Evolutionary conservation across 2,797 vertebrate genomes (phyloP).

Genomic region (Diceros bicornis): DNA sequence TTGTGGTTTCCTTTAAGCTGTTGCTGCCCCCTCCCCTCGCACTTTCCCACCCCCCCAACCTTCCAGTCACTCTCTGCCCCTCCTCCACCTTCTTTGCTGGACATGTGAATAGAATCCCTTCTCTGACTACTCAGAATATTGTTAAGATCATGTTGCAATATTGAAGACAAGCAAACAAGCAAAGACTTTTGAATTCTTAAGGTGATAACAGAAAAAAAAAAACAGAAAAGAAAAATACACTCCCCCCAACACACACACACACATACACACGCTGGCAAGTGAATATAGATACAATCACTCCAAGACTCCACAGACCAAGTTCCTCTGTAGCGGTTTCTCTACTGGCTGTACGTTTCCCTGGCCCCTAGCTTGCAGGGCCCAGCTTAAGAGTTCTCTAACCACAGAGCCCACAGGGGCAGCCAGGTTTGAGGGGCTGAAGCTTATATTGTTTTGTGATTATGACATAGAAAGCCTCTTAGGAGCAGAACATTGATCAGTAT

Average conservation of each 20-base stretch:
- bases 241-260: fast-evolving
- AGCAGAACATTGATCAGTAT: neutral
- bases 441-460: fast-evolving
- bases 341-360: too few species aligned
- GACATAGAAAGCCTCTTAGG: neutral
- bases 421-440: too few species aligned
- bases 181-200: neutral
- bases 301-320: neutral
- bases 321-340: neutral
- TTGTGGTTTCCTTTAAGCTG: neutral
- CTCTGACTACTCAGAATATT: neutral
- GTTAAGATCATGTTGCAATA: neutral
- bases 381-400: too few species aligned
- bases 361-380: neutral
- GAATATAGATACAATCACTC: too few species aligned
- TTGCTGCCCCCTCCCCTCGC: too few species aligned
- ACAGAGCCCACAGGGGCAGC: fast-evolving
- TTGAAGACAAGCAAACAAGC: neutral
- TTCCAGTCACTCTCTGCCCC: fast-evolving
- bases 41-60: too few species aligned
- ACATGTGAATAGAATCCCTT: too few species aligned
- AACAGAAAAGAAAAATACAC: fast-evolving
- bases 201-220: neutral
- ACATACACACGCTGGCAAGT: neutral
- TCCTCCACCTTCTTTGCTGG: too few species aligned